phyloP scores from a whole-genome alignment of 2,888 invertebrate genomes.

The Plebejus melissa region DNA sequence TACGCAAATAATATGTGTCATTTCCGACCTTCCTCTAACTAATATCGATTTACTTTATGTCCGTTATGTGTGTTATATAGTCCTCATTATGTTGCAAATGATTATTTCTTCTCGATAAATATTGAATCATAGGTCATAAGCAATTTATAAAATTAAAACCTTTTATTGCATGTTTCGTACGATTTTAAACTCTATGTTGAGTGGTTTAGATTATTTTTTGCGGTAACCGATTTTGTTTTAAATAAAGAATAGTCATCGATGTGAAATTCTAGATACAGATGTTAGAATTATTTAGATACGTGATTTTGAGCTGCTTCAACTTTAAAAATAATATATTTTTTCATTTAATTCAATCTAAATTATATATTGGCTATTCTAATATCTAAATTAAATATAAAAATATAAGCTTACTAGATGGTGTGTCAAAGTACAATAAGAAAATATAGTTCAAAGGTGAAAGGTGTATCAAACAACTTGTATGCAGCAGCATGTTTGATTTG shows the following conservation, averaged over 20 bases:
- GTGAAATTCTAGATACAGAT: background rate
- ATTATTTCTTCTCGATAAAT: constrained; percentile 25
- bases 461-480: too few relatives aligned
- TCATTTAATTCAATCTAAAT: too few relatives aligned
- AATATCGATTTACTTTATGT: constrained; percentile 8
- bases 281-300: background rate
- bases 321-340: too few relatives aligned
- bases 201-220: background rate
- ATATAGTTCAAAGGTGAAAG: too few relatives aligned
- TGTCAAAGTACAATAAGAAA: too few relatives aligned
- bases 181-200: background rate
- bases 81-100: constrained; percentile 25
- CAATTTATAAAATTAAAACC: constrained; percentile 26
- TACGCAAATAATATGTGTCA: constrained; percentile 4
- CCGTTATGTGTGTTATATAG: background rate
- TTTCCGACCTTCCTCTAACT: constrained; percentile 1
- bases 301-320: too few relatives aligned
- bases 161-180: background rate
- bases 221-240: background rate
- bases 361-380: too few relatives aligned
- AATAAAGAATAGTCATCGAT: constrained; percentile 17
- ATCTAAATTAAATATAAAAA: too few relatives aligned
- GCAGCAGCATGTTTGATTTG: too few relatives aligned
- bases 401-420: too few relatives aligned
- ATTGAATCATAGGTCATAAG: constrained; percentile 20